Conservation (phyloP, 2,888 invertebrate genomes). For the Tipula helvola region DNA sequence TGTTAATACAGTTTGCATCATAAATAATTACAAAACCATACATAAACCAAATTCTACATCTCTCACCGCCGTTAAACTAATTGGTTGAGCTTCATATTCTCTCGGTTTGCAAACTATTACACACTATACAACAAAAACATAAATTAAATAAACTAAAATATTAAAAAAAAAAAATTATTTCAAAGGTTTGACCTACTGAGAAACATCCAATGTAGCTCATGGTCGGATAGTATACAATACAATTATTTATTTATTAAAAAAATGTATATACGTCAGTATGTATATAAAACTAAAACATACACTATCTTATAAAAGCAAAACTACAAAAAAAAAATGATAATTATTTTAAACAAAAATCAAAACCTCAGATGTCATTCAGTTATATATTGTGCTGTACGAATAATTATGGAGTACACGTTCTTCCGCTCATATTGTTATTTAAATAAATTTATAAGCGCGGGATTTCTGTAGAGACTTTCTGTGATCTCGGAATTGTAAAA, state of each 20-base stretch:
- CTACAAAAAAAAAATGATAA: not conserved
- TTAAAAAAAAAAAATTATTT: not conserved
- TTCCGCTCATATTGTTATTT: not conserved
- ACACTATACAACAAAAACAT: not conserved
- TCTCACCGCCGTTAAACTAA: not conserved
- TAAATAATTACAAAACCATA: not conserved
- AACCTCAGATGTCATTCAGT: not conserved
- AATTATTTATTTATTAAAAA: not conserved
- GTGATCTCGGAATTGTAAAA: not conserved
- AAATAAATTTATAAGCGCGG: not conserved
- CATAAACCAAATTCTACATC: not conserved
- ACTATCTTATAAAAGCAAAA: not conserved
- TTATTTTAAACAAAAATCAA: not conserved
- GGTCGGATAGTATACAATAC: constrained; percentile 10
- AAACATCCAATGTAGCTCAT: constrained; percentile 10
- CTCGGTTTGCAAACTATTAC: not conserved
- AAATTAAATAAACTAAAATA: not conserved
- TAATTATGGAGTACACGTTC: not conserved
- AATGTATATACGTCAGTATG: not conserved
- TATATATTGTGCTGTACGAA: not conserved
- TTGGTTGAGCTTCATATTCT: not conserved
- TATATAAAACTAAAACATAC: not conserved
- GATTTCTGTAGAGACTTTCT: not conserved
- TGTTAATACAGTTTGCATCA: not conserved
- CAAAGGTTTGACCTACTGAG: constrained; percentile 11